A percentile compares a stretch with the other conserved stretches of the same genome.
These are phyloP conservation scores for Lucinisca nassula DNA, from an alignment of 2,888 invertebrate genomes.

Conservation along the genomic window DNA sequence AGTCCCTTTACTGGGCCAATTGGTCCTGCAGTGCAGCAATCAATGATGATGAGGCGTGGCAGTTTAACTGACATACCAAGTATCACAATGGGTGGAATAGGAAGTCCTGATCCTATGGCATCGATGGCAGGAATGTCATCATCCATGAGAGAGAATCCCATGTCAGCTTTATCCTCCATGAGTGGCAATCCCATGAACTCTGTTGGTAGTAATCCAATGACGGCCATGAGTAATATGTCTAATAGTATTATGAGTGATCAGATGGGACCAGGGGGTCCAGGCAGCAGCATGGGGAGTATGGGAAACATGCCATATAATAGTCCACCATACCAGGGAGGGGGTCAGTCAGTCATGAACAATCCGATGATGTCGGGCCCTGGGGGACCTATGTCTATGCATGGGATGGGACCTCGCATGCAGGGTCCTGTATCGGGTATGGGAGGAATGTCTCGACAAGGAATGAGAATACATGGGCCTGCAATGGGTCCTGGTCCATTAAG, in stretches of 20 bases:
- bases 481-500: constrained; percentile 52
- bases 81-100: constrained; percentile 64
- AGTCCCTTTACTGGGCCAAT: constrained; percentile 68
- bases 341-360: constrained; percentile 50
- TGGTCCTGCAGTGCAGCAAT: constrained; percentile 69
- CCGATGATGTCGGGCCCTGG: constrained; percentile 72
- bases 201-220: constrained; percentile 45
- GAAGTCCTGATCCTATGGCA: constrained; percentile 68
- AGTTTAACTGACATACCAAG: constrained; percentile 44
- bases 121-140: constrained; percentile 36
- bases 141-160: constrained; percentile 59
- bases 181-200: constrained; percentile 66
- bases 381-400: constrained; percentile 77
- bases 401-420: constrained; percentile 72
- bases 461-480: constrained; percentile 75
- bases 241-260: constrained; percentile 75
- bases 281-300: constrained; percentile 56
- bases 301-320: constrained; percentile 73
- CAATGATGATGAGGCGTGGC: constrained; percentile 69
- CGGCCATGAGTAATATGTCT: constrained; percentile 78
- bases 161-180: constrained; percentile 67
- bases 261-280: constrained; percentile 62
- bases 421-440: constrained; percentile 65
- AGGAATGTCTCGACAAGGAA: constrained; percentile 71
- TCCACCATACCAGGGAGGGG: constrained; percentile 61